Conservation (phyloP, 2,797 vertebrate species). For the Sebastes iracundus region DNA sequence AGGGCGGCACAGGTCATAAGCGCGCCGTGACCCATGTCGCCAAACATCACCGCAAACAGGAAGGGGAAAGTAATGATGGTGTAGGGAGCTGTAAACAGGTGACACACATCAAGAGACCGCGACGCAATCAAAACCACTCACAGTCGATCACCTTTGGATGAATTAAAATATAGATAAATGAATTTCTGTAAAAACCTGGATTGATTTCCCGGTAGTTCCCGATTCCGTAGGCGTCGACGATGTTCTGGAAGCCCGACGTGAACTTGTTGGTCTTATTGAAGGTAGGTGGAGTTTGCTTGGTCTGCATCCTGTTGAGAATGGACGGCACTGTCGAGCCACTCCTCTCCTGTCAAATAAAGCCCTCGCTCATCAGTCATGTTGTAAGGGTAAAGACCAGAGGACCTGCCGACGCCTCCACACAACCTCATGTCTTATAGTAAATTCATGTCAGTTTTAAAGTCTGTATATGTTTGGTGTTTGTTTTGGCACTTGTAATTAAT, state of each 20-base stretch:
- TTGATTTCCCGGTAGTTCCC: constrained; percentile 97
- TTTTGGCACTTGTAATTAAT: background rate
- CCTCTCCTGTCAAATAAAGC: constrained; percentile 85
- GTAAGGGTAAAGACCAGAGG: background rate
- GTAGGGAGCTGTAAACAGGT: constrained; percentile 86
- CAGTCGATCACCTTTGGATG: no score
- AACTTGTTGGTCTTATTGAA: constrained; percentile 99
- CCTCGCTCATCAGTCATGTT: background rate
- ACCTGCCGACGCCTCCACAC: background rate
- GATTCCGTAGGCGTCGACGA: constrained; percentile 97
- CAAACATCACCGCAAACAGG: constrained; percentile 99
- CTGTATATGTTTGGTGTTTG: background rate
- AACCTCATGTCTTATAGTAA: no score
- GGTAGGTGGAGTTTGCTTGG: constrained; percentile 96
- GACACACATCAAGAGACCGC: no score
- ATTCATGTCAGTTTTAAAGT: background rate
- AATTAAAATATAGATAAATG: background rate
- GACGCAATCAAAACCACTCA: no score
- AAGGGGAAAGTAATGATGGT: constrained; percentile 98
- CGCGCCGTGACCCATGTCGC: constrained; percentile 94
- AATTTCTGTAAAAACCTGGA: constrained; percentile 84
- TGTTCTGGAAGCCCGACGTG: constrained; percentile 96
- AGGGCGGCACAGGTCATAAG: constrained; percentile 93
- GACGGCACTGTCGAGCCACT: constrained; percentile 98
- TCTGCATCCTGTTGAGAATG: constrained; percentile 98